Conservation (phyloP, 1,140 invertebrate species). For the Drosophila sp. region DNA sequence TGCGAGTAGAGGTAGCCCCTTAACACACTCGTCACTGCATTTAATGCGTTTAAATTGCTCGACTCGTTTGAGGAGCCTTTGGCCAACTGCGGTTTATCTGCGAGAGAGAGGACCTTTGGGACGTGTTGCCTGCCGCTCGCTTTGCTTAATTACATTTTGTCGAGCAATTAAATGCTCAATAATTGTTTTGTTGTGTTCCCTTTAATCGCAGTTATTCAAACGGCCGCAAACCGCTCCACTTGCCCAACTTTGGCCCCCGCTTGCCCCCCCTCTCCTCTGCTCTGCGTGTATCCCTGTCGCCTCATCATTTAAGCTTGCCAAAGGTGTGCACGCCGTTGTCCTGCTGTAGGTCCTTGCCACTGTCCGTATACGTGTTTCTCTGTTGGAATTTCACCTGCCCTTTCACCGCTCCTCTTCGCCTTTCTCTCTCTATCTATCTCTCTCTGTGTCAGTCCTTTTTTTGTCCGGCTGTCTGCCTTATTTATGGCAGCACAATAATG, state of each 20-base stretch:
- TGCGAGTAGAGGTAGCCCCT: conserved; percentile 18
- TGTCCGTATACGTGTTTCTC: conserved; percentile 9
- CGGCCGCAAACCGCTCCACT: conserved; percentile 31
- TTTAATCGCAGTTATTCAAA: conserved; percentile 79
- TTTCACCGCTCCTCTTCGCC: not conserved
- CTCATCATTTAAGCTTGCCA: conserved; percentile 42
- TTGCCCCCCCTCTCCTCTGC: not conserved
- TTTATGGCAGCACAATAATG: conserved; percentile 78
- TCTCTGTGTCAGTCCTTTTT: conserved; percentile 31
- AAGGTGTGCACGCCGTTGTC: conserved; percentile 49
- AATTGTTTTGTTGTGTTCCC: conserved; percentile 74
- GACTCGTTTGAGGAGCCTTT: conserved; percentile 6
- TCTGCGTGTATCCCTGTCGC: not conserved
- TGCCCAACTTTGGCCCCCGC: not conserved
- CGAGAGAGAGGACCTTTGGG: conserved; percentile 19
- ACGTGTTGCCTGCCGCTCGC: conserved; percentile 61
- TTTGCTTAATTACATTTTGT: conserved; percentile 80
- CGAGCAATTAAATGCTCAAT: conserved; percentile 80
- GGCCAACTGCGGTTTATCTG: conserved; percentile 63
- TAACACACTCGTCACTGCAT: conserved; percentile 39
- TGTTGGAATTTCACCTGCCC: conserved; percentile 33
- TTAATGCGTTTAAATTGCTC: conserved; percentile 45
- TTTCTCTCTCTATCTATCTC: not conserved
- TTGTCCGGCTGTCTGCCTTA: conserved; percentile 66
- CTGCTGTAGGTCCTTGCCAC: not conserved